phyloP scores from a whole-genome alignment of 2,113 vertebrate genomes.

The Laterallus jamaicensis region DNA sequence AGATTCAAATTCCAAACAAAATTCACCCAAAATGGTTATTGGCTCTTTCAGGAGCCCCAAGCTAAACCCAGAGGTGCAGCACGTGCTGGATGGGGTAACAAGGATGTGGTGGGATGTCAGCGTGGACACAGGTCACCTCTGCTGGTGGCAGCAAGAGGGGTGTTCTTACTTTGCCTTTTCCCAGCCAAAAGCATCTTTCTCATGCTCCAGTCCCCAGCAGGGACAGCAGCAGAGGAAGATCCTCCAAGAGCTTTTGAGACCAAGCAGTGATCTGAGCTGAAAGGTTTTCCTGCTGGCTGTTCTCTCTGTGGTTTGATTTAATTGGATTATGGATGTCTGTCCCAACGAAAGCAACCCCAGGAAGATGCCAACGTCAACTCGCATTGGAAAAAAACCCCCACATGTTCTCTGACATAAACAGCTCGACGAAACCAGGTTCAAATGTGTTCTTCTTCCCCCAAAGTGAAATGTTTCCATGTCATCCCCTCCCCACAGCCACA shows the following conservation, averaged over 20 bases:
- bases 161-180: background rate
- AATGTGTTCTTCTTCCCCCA: background rate
- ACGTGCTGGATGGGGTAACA: too few relatives aligned
- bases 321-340: background rate
- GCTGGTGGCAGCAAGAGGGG: rapidly evolving
- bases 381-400: background rate
- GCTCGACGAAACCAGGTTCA: background rate
- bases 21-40: background rate
- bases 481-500: background rate
- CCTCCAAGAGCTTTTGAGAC: background rate
- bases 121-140: background rate
- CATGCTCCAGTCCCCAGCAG: background rate
- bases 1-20: background rate
- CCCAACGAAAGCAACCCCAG: background rate
- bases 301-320: background rate
- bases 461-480: background rate
- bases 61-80: background rate
- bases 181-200: background rate
- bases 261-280: background rate
- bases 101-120: background rate
- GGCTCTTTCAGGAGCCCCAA: rapidly evolving
- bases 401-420: background rate
- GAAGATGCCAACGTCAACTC: background rate
- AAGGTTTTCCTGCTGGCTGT: background rate
- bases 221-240: background rate